A percentile compares a stretch with the other conserved stretches of the same genome.
These are phyloP conservation scores for Spheniscus humboldti DNA, from an alignment of 2,797 vertebrate species.

Conservation along the genomic window DNA sequence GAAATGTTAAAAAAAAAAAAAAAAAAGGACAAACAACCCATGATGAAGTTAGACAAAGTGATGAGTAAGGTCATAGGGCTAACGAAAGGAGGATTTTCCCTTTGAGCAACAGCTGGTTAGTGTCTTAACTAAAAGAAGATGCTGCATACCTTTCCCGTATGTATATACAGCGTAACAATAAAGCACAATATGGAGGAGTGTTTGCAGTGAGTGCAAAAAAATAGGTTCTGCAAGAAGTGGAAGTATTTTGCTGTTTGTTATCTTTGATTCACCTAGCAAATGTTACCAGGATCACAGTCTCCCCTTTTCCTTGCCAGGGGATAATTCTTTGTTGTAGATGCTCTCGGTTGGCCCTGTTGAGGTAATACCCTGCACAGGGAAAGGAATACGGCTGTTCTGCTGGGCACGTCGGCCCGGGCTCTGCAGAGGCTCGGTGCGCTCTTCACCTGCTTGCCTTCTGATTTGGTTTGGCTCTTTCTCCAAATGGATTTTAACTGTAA, in stretches of 20 bases:
- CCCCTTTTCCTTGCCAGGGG: not conserved
- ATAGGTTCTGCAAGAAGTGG: not conserved
- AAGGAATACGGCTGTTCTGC: rapidly evolving
- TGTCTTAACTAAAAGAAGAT: not conserved
- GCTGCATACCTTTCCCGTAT: rapidly evolving
- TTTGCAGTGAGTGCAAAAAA: not conserved
- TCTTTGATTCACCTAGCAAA: not conserved
- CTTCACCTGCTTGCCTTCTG: not conserved
- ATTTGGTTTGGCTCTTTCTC: not conserved
- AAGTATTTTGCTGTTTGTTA: not conserved
- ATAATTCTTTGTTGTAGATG: too few species aligned
- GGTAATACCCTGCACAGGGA: rapidly evolving
- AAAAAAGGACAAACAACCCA: too few species aligned
- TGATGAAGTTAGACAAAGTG: not conserved
- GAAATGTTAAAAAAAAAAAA: not conserved
- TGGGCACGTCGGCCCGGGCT: rapidly evolving
- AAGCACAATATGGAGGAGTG: not conserved
- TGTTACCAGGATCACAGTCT: rapidly evolving
- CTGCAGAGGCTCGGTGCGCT: rapidly evolving
- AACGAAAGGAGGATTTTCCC: not conserved
- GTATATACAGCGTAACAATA: rapidly evolving
- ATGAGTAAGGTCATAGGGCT: not conserved
- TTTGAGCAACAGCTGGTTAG: not conserved
- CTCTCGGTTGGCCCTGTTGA: rapidly evolving
- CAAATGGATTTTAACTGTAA: not conserved